Conservation (phyloP, 2,888 invertebrate genomes). For the Sesia apiformis region DNA sequence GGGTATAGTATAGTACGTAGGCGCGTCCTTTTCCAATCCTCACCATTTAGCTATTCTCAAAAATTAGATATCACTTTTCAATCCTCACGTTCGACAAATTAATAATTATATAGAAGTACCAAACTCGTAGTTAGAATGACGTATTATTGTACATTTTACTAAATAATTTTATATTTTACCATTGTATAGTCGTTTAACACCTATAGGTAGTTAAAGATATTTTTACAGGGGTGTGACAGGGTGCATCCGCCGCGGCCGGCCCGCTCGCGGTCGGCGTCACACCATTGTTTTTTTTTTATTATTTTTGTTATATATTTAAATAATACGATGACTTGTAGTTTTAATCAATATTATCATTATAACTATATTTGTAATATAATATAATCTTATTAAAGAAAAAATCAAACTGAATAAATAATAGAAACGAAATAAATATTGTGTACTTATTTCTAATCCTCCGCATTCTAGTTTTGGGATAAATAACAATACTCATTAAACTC, state of each 20-base stretch:
- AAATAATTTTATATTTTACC: conserved; percentile 71
- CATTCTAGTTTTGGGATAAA: not conserved
- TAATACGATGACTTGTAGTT: conserved; percentile 73
- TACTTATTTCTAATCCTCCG: conserved; percentile 1
- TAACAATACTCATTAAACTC: no score
- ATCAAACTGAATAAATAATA: conserved; percentile 72
- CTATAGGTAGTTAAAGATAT: conserved; percentile 61
- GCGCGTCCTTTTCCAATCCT: conserved; percentile 37
- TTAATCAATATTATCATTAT: conserved; percentile 73
- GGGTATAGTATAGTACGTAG: conserved; percentile 32
- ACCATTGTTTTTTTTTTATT: conserved; percentile 59
- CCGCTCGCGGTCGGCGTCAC: conserved; percentile 41
- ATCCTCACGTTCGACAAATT: conserved; percentile 36
- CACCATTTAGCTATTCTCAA: conserved; percentile 61
- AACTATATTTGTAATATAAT: conserved; percentile 58
- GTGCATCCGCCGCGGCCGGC: conserved; percentile 32
- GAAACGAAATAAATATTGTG: conserved; percentile 43
- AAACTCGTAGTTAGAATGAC: conserved; percentile 71
- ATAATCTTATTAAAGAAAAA: conserved; percentile 75
- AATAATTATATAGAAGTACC: conserved; percentile 66
- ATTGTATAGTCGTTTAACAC: conserved; percentile 70
- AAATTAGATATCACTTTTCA: conserved; percentile 47
- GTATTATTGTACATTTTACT: conserved; percentile 70
- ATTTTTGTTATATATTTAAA: conserved; percentile 73
- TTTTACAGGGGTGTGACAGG: conserved; percentile 45